A percentile compares a stretch with the other conserved stretches of the same genome.
Conservation (phyloP, 2,113 vertebrate genomes). For the Glareola pratincola region DNA sequence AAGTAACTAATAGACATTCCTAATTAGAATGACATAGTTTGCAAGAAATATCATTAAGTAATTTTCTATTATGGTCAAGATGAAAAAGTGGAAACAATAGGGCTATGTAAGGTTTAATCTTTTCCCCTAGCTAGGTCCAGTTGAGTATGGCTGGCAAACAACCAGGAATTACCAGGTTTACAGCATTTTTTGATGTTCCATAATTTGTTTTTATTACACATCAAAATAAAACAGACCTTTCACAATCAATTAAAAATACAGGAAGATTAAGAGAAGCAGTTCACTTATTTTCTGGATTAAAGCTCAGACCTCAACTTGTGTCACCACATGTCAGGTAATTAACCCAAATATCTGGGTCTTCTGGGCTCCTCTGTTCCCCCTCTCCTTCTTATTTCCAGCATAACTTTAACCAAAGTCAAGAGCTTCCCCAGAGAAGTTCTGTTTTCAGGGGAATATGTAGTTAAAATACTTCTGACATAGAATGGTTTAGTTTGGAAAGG, state of each 20-base stretch:
- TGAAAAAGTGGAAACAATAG: not conserved
- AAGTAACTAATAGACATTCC: not conserved
- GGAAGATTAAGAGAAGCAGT: not conserved
- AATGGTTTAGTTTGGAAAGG: not conserved
- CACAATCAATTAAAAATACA: not conserved
- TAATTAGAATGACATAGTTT: not conserved
- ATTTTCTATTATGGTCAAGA: not conserved
- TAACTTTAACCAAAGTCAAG: not conserved
- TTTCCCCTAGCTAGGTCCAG: not conserved
- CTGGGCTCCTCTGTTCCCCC: not conserved
- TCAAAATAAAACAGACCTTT: not conserved
- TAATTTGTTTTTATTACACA: not conserved
- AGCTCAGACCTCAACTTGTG: not conserved
- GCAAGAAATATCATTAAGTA: not conserved
- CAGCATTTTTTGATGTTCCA: not conserved
- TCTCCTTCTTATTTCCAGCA: not conserved
- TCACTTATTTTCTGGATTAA: not conserved
- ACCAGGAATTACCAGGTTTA: not conserved
- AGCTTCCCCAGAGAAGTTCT: not conserved
- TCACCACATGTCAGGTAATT: not conserved
- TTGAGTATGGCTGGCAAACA: not conserved
- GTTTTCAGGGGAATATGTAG: not conserved
- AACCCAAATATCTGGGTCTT: not conserved
- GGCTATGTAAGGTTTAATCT: not conserved
- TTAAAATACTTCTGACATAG: not conserved